phyloP scores from a whole-genome alignment of 64 coral and sea anemone genomes.

The Pocillopora verrucosa region DNA sequence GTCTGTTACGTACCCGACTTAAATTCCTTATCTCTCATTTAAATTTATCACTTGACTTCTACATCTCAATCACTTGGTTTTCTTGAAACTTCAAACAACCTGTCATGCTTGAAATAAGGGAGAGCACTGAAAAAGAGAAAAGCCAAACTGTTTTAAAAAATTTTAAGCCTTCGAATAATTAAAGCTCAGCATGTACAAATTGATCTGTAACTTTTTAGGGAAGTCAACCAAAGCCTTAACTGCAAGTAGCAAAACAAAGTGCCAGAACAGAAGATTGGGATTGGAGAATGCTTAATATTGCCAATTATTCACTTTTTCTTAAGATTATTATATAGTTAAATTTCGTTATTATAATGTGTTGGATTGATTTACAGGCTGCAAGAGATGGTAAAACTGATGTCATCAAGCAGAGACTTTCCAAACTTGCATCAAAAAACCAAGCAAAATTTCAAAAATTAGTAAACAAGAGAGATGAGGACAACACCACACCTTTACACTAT shows the following conservation, averaged over 20 bases:
- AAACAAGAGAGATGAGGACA: constrained; percentile 80
- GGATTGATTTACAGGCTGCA: constrained; percentile 68
- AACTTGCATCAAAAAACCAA: constrained; percentile 26
- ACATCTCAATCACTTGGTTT: too few species aligned
- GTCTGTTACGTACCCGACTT: too few species aligned
- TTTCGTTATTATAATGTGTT: neutral
- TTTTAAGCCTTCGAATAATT: neutral
- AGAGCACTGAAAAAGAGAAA: too few species aligned
- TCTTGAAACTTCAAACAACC: too few species aligned
- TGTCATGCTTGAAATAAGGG: too few species aligned
- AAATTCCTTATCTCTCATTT: too few species aligned
- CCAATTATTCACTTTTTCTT: neutral
- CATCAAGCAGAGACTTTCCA: constrained; percentile 68
- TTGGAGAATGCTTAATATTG: too few species aligned
- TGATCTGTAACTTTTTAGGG: neutral
- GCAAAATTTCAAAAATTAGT: constrained; percentile 20
- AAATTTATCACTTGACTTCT: too few species aligned
- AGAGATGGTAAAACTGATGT: constrained; percentile 89
- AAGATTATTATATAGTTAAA: neutral
- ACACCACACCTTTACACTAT: constrained; percentile 87
- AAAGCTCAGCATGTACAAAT: neutral
- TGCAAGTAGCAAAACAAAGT: too few species aligned
- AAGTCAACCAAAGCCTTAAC: neutral
- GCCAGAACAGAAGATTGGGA: too few species aligned
- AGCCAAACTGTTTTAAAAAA: too few species aligned